Percentiles rank a stretch among this genome's conserved stretches.
These are phyloP conservation scores for Mesoclemmys tuberculata DNA, from an alignment of 2,113 vertebrate species.

Conservation along the genomic window DNA sequence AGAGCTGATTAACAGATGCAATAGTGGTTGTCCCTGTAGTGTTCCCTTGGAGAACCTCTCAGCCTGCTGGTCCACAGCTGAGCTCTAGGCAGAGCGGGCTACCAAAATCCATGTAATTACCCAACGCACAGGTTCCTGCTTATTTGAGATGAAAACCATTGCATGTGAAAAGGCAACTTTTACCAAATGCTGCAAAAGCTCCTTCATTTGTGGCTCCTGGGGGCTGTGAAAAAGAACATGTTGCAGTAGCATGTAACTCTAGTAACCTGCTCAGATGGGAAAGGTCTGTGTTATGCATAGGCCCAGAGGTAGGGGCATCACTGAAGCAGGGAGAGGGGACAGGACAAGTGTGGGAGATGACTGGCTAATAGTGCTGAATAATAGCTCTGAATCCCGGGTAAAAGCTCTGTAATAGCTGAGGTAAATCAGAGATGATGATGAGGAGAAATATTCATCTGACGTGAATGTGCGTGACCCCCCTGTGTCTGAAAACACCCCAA, in stretches of 20 bases:
- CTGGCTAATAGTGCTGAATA: neutral
- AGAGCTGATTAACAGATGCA: neutral
- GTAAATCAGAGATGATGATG: accelerated
- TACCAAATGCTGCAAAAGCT: neutral
- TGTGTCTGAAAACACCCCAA: too few species aligned
- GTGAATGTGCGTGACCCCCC: neutral
- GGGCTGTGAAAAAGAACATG: neutral
- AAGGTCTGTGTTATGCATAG: neutral
- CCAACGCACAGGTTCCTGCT: neutral
- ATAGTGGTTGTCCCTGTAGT: neutral
- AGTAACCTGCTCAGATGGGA: neutral
- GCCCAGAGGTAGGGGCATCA: neutral
- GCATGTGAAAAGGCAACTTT: neutral
- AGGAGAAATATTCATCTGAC: neutral
- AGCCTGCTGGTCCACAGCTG: accelerated
- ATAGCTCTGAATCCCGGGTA: neutral
- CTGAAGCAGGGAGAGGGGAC: neutral
- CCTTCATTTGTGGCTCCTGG: neutral
- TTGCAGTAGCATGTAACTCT: neutral
- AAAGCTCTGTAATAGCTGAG: accelerated
- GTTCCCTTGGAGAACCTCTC: neutral
- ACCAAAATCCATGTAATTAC: neutral
- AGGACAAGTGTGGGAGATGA: neutral
- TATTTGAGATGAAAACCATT: neutral
- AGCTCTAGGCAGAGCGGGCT: neutral